These are phyloP conservation scores for Coptodon rendalli DNA, from an alignment of 2,113 vertebrate genomes.

Conservation along the genomic window DNA sequence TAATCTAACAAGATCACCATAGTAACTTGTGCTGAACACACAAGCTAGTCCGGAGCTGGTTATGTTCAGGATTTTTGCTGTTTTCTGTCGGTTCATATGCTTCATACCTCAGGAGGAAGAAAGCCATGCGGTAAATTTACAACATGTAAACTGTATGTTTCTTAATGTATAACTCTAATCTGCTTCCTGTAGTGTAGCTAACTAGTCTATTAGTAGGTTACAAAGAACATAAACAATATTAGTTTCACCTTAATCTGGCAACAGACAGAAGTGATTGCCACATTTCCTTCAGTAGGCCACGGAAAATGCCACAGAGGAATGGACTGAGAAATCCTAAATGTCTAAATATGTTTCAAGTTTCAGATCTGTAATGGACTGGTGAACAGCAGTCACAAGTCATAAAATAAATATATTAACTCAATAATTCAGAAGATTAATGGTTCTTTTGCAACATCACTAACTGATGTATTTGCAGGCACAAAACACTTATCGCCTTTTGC, in stretches of 20 bases:
- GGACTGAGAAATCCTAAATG: neutral
- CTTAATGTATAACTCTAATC: neutral
- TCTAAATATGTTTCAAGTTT: neutral
- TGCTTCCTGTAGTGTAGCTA: neutral
- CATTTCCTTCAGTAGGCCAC: neutral
- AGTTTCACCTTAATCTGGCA: neutral
- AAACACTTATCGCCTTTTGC: neutral
- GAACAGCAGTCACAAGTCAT: neutral
- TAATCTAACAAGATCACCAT: neutral
- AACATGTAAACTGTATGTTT: neutral
- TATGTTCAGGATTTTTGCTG: neutral
- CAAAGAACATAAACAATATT: neutral
- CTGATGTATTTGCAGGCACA: neutral
- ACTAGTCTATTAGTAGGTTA: neutral
- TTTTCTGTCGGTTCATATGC: neutral
- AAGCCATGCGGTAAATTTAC: neutral
- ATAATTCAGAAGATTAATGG: neutral
- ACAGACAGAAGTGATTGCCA: neutral
- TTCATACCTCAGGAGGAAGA: neutral
- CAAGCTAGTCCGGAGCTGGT: neutral
- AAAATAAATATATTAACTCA: neutral
- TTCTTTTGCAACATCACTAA: neutral
- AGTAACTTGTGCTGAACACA: neutral
- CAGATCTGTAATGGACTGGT: neutral
- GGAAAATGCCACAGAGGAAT: neutral